These are phyloP conservation scores for Lasioglossum villosulum DNA, from an alignment of 2,888 invertebrate genomes.

Conservation along the genomic window DNA sequence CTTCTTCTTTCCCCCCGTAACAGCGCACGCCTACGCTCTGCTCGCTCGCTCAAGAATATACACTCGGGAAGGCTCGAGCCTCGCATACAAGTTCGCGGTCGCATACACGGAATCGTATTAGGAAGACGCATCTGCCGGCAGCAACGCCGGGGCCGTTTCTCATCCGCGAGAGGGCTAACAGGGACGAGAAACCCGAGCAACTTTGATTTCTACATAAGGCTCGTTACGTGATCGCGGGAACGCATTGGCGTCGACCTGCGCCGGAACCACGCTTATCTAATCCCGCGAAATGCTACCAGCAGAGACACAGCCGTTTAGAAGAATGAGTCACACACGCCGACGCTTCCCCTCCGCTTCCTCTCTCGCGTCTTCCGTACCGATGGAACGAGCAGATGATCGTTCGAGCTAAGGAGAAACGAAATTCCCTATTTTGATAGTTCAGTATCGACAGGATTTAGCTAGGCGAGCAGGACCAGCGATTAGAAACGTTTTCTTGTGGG, in stretches of 20 bases:
- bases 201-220: background rate
- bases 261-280: constrained; percentile 6
- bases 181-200: constrained; percentile 12
- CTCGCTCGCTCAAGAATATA: constrained; percentile 32
- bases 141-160: constrained; percentile 23
- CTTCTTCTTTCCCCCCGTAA: background rate
- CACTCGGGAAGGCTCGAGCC: constrained; percentile 8
- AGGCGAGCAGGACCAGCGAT: background rate
- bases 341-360: background rate
- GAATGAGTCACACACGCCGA: background rate
- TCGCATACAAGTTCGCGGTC: constrained; percentile 33
- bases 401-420: background rate
- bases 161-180: constrained; percentile 9
- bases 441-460: background rate
- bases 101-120: constrained; percentile 30
- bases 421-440: background rate
- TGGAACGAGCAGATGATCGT: background rate
- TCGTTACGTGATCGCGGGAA: background rate
- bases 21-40: constrained; percentile 29
- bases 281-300: background rate
- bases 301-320: background rate
- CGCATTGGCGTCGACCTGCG: constrained; percentile 6
- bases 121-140: constrained; percentile 17
- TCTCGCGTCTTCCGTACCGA: background rate
- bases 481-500: background rate